Base-by-base conservation (phyloP, 2,888 invertebrate genomes). In the Tuberolachnus salignus region DNA sequence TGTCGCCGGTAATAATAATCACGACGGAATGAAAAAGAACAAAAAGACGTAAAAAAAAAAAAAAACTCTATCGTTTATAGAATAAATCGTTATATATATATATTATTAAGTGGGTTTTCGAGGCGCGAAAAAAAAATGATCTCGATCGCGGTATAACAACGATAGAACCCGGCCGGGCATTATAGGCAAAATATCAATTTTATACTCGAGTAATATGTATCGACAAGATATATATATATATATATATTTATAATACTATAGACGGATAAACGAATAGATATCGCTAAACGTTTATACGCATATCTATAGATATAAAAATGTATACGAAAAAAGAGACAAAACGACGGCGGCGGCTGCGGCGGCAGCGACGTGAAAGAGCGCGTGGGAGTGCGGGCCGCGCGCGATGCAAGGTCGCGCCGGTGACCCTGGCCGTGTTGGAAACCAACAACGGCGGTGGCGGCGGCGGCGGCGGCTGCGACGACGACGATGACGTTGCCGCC, bases 371-470 rank as follows among this genome's bases (percentile, higher is more conserved):
- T 61, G 67, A 69, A 59, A 78, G 59, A 69, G 64, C 75, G 59
- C 67, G 78, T 78, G 78, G 78, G 78, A 78, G 78, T 78, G 59
- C 19, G 13, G 1, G 55, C 46, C 3, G 21, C 51, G 73, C 70
- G 42, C 42, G 46, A 34, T 16, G 67, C 78, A 78, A 78, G 78
- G 78, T 78, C 67, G 61, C 49, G 49, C 78, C 57, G 26, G 34
- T 78, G 78, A 78, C 78, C 78, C 78, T 78, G 78, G 78, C 78
- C 78, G 78, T 78, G 67, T 78, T 69, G 78, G 67, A 78, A 78
- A 78, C 59, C 75, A 61, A 44, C 26, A 6, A 34, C 34, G 34
- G 34, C 34, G 34, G 3, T 3, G 34, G 6, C 34, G 34, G 6
- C 34, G 3, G 34, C 34, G 71, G 69, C 21, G 44, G 44, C 21